A percentile compares a stretch with the other conserved stretches of the same genome.
Conservation (phyloP, 1,140 invertebrate genomes). For the Pseudomyrmex gracilis region DNA sequence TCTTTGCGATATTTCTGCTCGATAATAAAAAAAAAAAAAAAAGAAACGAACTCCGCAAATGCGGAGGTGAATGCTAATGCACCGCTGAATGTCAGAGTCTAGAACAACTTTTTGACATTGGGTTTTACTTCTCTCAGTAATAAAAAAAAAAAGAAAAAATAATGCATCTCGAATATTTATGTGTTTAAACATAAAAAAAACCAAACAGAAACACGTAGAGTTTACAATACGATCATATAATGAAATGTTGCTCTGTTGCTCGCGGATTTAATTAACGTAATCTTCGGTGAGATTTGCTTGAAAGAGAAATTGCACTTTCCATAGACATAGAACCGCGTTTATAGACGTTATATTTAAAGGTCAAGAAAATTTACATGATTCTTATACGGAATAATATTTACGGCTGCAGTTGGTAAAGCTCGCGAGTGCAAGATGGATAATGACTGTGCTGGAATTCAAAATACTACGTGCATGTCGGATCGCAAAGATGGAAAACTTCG, state of each 20-base stretch:
- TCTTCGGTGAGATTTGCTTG: background rate
- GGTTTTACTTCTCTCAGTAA: too few species aligned
- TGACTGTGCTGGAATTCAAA: constrained; percentile 88
- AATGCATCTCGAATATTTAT: too few species aligned
- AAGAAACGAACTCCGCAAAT: background rate
- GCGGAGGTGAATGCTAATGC: too few species aligned
- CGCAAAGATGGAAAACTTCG: constrained; percentile 86
- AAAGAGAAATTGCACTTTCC: constrained; percentile 23
- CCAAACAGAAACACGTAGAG: too few species aligned
- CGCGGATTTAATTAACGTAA: constrained; percentile 7
- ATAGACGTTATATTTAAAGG: background rate
- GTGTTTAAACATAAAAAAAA: too few species aligned
- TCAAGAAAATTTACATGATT: constrained; percentile 15
- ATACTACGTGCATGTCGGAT: constrained; percentile 88
- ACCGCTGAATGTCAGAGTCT: too few species aligned
- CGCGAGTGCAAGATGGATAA: constrained; percentile 87
- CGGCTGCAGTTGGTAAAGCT: constrained; percentile 84
- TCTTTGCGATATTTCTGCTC: background rate
- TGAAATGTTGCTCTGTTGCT: constrained; percentile 6
- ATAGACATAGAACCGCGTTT: background rate
- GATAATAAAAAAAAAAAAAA: background rate
- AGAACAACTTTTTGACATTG: too few species aligned
- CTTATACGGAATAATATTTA: constrained; percentile 28
- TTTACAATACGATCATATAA: background rate
- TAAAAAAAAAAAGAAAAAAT: too few species aligned